Evolutionary conservation across 2,797 vertebrate genomes (phyloP).

Genomic region (Pangasius sanitwongsei): DNA sequence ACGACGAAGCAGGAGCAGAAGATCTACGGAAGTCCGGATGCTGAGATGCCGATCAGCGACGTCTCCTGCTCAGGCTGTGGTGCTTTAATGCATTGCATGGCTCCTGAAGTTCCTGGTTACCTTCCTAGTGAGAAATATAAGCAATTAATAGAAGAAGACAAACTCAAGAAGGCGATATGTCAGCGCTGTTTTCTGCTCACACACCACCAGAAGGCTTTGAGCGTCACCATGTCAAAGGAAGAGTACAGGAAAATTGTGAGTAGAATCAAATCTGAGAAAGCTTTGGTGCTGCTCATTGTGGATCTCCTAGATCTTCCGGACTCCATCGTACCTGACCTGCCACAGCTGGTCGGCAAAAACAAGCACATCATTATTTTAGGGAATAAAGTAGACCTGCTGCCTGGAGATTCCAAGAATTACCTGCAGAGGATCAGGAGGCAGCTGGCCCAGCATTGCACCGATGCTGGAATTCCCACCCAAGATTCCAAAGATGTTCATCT

Average conservation of each 20-base stretch:
- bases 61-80: conserved; percentile 84
- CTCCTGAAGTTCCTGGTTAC: conserved; percentile 75
- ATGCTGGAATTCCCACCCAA: conserved; percentile 65
- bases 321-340: conserved; percentile 74
- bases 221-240: conserved; percentile 71
- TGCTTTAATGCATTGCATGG: conserved; percentile 81
- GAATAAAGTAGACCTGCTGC: conserved; percentile 89
- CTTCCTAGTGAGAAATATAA: conserved; percentile 83
- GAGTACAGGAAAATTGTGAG: conserved; percentile 76
- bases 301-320: conserved; percentile 87
- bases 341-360: conserved; percentile 72
- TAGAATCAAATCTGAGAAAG: conserved; percentile 65
- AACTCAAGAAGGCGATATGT: conserved; percentile 72
- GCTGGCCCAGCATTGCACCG: conserved; percentile 69
- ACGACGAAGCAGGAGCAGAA: conserved; percentile 56
- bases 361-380: conserved; percentile 83
- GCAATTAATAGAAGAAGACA: conserved; percentile 57
- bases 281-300: conserved; percentile 83
- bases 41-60: conserved; percentile 67
- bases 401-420: conserved; percentile 76
- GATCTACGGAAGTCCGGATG: conserved; percentile 71
- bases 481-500: conserved; percentile 79
- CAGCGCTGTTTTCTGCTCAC: conserved; percentile 85
- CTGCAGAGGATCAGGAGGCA: conserved; percentile 74
- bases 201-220: conserved; percentile 78